Percentiles rank a stretch among this genome's conserved stretches.
Evolutionary conservation across 2,888 invertebrate species (phyloP).

Genomic region (Calliopum simillimum): DNA sequence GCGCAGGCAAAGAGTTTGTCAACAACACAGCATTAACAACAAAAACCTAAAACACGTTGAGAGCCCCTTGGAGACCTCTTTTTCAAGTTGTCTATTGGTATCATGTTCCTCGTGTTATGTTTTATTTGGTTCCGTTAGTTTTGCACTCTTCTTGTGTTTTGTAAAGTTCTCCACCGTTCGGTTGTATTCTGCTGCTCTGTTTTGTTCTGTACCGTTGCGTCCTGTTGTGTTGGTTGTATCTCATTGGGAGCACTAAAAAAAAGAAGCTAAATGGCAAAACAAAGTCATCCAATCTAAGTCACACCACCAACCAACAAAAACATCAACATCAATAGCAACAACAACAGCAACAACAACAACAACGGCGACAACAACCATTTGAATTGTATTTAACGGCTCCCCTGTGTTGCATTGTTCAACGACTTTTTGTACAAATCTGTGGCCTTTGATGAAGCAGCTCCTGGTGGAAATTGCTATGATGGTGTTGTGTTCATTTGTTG

Average conservation of each 20-base stretch:
- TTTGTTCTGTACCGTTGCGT: no score
- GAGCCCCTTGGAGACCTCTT: constrained; percentile 20
- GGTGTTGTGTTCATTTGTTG: constrained; percentile 11
- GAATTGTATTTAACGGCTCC: constrained; percentile 44
- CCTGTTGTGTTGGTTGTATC: no score
- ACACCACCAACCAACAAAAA: constrained; percentile 17
- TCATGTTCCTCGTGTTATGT: background rate
- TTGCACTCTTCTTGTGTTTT: background rate
- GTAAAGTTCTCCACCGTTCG: background rate
- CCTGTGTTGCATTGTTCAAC: constrained; percentile 45
- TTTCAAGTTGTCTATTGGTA: constrained; percentile 10
- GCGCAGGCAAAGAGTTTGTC: constrained; percentile 36
- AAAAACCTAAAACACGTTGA: no score
- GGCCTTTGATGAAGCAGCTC: constrained; percentile 38
- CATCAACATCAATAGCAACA: constrained; percentile 9
- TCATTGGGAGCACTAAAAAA: constrained; percentile 12
- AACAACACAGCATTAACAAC: constrained; percentile 23
- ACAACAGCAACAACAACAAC: constrained; percentile 22
- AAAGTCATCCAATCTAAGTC: constrained; percentile 31
- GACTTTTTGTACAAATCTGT: constrained; percentile 27
- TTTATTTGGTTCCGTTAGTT: no score
- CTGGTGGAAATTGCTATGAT: background rate
- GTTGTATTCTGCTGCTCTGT: background rate
- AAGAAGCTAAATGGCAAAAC: constrained; percentile 30
- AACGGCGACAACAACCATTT: constrained; percentile 37